Base-by-base conservation (phyloP, 2,888 invertebrate genomes). In the Neoscelio sp. region DNA sequence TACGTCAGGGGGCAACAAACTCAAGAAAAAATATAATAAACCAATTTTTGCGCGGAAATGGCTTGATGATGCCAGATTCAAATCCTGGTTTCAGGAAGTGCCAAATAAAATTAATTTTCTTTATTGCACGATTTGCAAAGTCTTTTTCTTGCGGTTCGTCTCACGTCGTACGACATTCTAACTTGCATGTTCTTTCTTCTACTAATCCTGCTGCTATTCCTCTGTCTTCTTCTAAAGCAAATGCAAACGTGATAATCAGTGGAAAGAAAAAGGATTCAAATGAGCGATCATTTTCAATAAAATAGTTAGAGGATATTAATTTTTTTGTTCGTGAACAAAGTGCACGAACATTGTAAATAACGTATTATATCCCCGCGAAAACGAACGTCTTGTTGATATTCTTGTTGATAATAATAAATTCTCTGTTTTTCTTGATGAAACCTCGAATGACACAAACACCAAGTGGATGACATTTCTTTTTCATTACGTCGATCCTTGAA, bases 401-500 rank as follows among this genome's bases (percentile, higher is more conserved):
- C n/a, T n/a, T n/a, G n/a, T n/a, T n/a, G n/a, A 17, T 7, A 40
- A 68, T 20, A 56, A 35, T 0, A 54, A 54, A 28, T 76, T 68
- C 62, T 46, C 68, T 0, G n/a, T 68, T 13, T 64, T 48, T 1
- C n/a, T 62, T n/a, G 60, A 75, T 20, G 75, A 67, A 44, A 44
- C 60, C 7, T 26, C 67, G 0, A 54, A 73, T 30, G 33, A 12
- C 0, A 58, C 52, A 0, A 33, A 56, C 2, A 54, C 5, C 0
- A 74, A 58, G 8, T 65, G 74, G 65, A 50, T 74, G 65, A 58
- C 44, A 0, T 50, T 65, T 35, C 26, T 74, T 18, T 65, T 65
- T 1, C 26, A 44, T 2, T 74, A 42, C 20, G 46, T 74, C 10
- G 23, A 74, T 44, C 58, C 52, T 1, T 20, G 18, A 2, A 65